A percentile compares a stretch with the other conserved stretches of the same genome.
These are phyloP conservation scores for Aphelocoma coerulescens DNA, from an alignment of 2,113 vertebrate genomes.

Conservation along the genomic window DNA sequence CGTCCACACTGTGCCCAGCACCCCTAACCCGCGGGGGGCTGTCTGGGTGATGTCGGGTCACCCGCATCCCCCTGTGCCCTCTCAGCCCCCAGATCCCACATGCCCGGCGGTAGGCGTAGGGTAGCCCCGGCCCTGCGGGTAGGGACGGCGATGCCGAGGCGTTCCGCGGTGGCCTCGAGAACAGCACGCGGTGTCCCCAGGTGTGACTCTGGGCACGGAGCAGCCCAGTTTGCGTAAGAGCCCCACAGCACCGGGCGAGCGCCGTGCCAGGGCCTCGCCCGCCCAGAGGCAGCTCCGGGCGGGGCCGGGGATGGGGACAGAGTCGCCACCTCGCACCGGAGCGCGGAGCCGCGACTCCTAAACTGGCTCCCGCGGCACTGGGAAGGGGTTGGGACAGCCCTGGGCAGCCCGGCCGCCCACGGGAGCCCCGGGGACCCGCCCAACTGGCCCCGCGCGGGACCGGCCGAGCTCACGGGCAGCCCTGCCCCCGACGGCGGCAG, in stretches of 20 bases:
- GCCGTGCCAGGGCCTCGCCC: neutral
- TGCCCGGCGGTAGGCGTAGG: accelerated
- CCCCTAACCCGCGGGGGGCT: neutral
- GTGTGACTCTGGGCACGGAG: neutral
- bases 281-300: neutral
- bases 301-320: neutral
- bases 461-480: neutral
- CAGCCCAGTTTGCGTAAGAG: neutral
- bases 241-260: neutral
- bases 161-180: neutral
- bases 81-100: neutral
- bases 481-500: neutral
- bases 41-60: neutral
- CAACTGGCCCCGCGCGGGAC: neutral
- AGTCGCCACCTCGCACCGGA: neutral
- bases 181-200: neutral
- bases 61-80: neutral
- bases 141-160: neutral
- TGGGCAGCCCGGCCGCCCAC: neutral
- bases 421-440: neutral
- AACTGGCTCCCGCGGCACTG: neutral
- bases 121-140: neutral
- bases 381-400: neutral
- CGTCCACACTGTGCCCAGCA: accelerated
- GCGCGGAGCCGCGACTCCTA: neutral